phyloP scores from a whole-genome alignment of 35 echinoderm and acorn worm species.

The Hemicentrotus pulcherrimus region DNA sequence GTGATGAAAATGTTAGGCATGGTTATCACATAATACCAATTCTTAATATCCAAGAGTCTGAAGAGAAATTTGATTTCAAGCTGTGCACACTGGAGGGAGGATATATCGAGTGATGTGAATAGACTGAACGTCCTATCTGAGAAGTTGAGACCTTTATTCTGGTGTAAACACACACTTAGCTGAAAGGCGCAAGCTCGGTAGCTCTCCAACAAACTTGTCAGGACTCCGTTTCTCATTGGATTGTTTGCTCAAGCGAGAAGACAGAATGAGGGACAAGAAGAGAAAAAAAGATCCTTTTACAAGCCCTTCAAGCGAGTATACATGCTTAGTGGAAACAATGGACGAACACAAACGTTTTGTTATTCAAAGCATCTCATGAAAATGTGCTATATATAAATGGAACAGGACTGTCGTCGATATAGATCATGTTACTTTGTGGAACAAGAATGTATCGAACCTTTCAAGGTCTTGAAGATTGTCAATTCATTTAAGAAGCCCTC shows the following conservation, averaged over 20 bases:
- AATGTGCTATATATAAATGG: neutral
- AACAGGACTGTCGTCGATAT: neutral
- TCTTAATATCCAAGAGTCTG: too few species aligned
- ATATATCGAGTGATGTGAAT: neutral
- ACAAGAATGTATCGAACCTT: neutral
- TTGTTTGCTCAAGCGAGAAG: neutral
- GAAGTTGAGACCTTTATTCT: neutral
- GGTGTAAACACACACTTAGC: neutral
- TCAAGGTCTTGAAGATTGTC: neutral
- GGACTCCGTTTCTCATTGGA: slow-evolving; percentile 1
- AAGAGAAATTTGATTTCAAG: neutral
- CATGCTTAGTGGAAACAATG: neutral
- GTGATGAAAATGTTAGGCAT: too few species aligned
- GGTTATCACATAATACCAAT: neutral
- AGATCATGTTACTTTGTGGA: neutral
- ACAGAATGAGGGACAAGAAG: neutral
- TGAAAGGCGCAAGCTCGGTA: neutral
- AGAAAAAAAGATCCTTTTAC: neutral
- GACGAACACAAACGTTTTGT: neutral
- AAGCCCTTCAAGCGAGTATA: neutral
- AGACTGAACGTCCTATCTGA: neutral
- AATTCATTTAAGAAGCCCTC: neutral
- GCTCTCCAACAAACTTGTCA: neutral
- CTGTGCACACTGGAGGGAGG: neutral
- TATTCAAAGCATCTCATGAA: neutral